A percentile compares a stretch with the other conserved stretches of the same genome.
Evolutionary conservation across 2,113 vertebrate genomes (phyloP).

Genomic region (Dasyornis broadbenti): DNA sequence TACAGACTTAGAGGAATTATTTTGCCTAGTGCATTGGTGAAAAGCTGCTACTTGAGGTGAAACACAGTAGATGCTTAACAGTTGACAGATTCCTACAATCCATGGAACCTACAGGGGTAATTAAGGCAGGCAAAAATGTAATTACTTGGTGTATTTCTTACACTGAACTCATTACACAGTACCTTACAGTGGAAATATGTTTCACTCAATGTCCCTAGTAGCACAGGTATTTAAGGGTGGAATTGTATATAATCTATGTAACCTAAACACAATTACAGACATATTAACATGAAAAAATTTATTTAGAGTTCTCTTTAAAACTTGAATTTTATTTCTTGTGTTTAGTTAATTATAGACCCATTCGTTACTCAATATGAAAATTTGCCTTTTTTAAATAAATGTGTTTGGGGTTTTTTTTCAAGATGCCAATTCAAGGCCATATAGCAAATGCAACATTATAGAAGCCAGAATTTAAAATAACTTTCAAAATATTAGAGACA

Average conservation of each 20-base stretch:
- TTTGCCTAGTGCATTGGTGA: background rate
- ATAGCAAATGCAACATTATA: background rate
- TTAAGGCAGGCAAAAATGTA: background rate
- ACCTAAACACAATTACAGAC: background rate
- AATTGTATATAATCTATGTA: background rate
- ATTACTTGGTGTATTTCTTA: background rate
- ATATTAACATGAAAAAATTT: background rate
- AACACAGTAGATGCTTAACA: background rate
- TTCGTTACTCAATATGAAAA: background rate
- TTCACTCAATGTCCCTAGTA: background rate
- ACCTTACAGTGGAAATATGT: background rate
- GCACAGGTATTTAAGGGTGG: background rate
- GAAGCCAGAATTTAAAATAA: background rate
- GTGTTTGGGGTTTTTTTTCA: accelerated
- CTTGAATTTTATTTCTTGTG: background rate
- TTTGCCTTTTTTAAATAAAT: background rate
- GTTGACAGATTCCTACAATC: background rate
- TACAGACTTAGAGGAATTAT: background rate
- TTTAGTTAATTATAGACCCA: background rate
- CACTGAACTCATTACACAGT: background rate
- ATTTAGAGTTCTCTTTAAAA: background rate
- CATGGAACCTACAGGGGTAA: background rate
- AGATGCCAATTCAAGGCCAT: background rate
- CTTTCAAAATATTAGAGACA: background rate
- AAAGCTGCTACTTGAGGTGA: background rate